phyloP scores from a whole-genome alignment of 2,113 vertebrate species.

The Gambusia holbrooki region DNA sequence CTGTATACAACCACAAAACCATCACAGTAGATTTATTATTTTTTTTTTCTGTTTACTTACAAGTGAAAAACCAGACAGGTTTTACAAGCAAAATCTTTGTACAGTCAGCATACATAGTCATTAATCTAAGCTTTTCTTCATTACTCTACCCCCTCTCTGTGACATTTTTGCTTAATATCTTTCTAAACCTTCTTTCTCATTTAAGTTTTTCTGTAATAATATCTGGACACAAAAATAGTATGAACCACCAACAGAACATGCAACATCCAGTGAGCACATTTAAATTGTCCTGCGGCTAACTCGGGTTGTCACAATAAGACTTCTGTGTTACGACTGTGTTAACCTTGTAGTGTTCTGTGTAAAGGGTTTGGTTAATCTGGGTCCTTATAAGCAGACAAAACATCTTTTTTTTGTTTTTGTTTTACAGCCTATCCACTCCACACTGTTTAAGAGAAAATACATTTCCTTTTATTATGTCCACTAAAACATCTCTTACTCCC shows the following conservation, averaged over 20 bases:
- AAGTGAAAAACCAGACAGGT: constrained; percentile 91
- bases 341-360: constrained; percentile 65
- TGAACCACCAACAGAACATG: constrained; percentile 93
- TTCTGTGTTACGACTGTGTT: constrained; percentile 62
- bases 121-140: constrained; percentile 50
- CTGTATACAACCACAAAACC: constrained; percentile 98
- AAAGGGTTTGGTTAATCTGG: constrained; percentile 50
- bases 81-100: constrained; percentile 95
- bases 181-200: constrained; percentile 50
- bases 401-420: constrained; percentile 35
- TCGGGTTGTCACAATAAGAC: constrained; percentile 73
- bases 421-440: constrained; percentile 50
- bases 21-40: constrained; percentile 82
- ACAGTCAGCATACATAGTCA: constrained; percentile 85
- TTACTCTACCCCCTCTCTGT: constrained; percentile 23
- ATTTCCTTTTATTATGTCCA: constrained; percentile 70
- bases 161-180: constrained; percentile 62
- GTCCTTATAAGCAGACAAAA: constrained; percentile 45
- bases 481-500: constrained; percentile 77
- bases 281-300: constrained; percentile 85
- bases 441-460: constrained; percentile 53
- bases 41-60: constrained; percentile 87
- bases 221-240: constrained; percentile 86
- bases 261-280: constrained; percentile 95
- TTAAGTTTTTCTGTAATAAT: constrained; percentile 74